Percentiles rank a stretch among this genome's conserved stretches.
Conservation (phyloP, 2,888 invertebrate species). For the Pollenia labialis region DNA sequence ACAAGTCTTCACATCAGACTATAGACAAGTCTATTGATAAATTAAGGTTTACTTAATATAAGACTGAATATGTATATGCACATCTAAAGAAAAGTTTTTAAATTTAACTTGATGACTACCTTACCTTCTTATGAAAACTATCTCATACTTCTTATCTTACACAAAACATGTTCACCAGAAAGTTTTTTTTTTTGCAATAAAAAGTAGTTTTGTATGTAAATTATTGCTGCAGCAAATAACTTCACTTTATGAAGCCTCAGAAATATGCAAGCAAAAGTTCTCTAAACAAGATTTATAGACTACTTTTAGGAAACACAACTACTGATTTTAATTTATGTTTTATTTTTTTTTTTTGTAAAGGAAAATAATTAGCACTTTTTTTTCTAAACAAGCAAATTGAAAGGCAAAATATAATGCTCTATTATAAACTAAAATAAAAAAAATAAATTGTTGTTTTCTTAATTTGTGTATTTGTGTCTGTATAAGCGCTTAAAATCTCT, state of each 20-base stretch:
- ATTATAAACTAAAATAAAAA: neutral
- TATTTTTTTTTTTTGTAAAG: neutral
- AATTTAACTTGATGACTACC: neutral
- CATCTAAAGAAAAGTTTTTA: too few relatives aligned
- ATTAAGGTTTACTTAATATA: too few relatives aligned
- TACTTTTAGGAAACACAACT: slow-evolving; percentile 18
- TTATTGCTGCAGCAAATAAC: too few relatives aligned
- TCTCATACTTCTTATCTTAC: neutral
- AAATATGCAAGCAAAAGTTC: slow-evolving; percentile 20
- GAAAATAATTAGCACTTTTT: neutral
- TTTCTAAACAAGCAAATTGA: neutral
- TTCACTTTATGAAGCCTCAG: neutral
- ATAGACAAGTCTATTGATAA: too few relatives aligned
- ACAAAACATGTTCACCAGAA: slow-evolving; percentile 1
- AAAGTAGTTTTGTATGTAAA: neutral
- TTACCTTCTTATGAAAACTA: neutral
- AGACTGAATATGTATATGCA: too few relatives aligned
- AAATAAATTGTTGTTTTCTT: neutral
- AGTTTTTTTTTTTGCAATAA: neutral
- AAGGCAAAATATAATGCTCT: neutral
- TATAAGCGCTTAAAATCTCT: neutral
- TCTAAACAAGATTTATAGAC: slow-evolving; percentile 11
- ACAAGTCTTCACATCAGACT: too few relatives aligned
- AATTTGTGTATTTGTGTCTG: neutral
- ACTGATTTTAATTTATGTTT: neutral